Evolutionary conservation across 2,797 vertebrate genomes (phyloP), one percentile per base, ranked within the genome.

Genomic region (Mico argentatus): DNA sequence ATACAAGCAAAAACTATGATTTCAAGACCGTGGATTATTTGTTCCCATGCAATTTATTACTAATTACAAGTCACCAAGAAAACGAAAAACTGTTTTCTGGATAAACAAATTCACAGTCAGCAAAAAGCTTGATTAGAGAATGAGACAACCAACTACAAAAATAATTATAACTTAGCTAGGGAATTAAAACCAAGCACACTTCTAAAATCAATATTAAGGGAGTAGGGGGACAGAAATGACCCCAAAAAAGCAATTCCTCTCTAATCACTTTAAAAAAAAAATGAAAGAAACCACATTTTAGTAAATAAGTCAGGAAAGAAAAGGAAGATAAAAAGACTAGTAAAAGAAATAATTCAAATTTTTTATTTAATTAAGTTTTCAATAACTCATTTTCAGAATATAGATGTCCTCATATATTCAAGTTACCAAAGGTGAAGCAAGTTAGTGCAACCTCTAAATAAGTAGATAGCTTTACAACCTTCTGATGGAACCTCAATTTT

Each of bases 361-460:
- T 17, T 36, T 86, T 81, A 82, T 83, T 87, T 83, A 95, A 96
- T 91, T 95, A 95, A 86, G 80, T 67, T 88, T 90, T 82, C 44
- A 82, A 88, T 92, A 88, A 93, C 89, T 91, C 79, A 91, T 59
- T 48, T 26, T 84, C 89, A 91, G 52, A 91, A 94, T 76, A 91
- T 5, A 95, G 59, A 94, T 50, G 87, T 4, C 77, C 19, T 89
- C 41, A 94, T 17, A 81, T 22, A 75, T 13, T 87, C 67, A 81
- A 91, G 72, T 70, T 87, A 87, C 50, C 70, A 87, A 93, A 95
- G 61, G 89, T 96, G 30, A 86, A 39, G 75, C 55, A 95, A 93
- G 88, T 95, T 87, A 92, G 17, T 64, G 36, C 44, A 94, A 88
- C 91, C 91, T 94, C 93, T 94, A 96, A 96, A 88, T 76, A 95